A percentile compares a stretch with the other conserved stretches of the same genome.
These are phyloP conservation scores for Heliconius hewitsoni DNA, from an alignment of 1,140 invertebrate species.

Conservation along the genomic window DNA sequence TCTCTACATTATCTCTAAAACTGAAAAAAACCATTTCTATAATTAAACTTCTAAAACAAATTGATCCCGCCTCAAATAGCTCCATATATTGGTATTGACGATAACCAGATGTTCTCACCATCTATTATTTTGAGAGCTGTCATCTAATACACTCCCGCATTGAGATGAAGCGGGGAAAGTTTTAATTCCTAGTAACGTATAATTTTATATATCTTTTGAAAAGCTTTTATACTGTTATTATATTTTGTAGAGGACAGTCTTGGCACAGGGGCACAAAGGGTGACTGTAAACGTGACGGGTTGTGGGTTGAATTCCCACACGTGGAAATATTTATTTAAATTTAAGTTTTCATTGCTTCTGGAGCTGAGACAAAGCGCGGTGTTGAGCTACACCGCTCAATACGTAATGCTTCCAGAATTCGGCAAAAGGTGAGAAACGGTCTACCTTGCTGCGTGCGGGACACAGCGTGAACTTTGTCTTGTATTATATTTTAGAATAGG, in stretches of 20 bases:
- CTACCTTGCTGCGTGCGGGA: too few species aligned
- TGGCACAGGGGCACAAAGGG: too few species aligned
- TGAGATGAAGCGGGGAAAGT: neutral
- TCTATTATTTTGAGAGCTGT: constrained; percentile 10
- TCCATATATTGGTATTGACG: constrained; percentile 25
- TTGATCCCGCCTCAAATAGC: neutral
- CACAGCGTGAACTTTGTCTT: too few species aligned
- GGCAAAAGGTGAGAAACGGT: too few species aligned
- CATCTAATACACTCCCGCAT: neutral
- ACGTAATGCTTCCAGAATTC: too few species aligned
- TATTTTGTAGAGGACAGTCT: neutral
- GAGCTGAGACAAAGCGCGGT: too few species aligned
- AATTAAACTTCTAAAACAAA: neutral
- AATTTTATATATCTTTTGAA: neutral
- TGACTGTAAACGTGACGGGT: too few species aligned
- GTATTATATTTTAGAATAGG: too few species aligned
- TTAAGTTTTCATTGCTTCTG: too few species aligned
- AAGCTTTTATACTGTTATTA: neutral
- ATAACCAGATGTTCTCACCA: constrained; percentile 20
- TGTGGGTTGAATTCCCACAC: too few species aligned
- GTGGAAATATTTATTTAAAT: too few species aligned
- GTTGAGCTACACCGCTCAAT: too few species aligned
- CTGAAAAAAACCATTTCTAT: neutral
- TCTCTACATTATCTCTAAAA: neutral
- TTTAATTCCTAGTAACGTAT: neutral